phyloP scores from a whole-genome alignment of 2,888 invertebrate genomes.

The Bhutanitis thaidina region DNA sequence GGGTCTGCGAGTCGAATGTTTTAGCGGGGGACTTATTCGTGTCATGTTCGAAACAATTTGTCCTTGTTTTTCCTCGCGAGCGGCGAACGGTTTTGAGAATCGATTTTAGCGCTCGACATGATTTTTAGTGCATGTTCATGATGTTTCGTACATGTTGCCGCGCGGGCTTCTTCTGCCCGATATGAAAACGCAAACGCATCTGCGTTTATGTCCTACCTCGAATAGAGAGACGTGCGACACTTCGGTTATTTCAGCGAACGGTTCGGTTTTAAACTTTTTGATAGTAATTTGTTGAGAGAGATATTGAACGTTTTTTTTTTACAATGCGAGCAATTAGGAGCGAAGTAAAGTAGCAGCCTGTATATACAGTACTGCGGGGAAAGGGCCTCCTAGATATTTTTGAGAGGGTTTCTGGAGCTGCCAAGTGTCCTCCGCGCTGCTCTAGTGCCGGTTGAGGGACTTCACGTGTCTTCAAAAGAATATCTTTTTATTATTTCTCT shows the following conservation, averaged over 20 bases:
- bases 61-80: slow-evolving; percentile 39
- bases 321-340: too few species aligned
- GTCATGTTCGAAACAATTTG: slow-evolving; percentile 36
- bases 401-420: too few species aligned
- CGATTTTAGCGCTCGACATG: slow-evolving; percentile 25
- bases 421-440: too few species aligned
- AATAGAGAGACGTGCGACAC: background rate
- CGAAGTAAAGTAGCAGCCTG: too few species aligned
- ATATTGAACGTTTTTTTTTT: too few species aligned
- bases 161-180: slow-evolving; percentile 14
- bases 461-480: too few species aligned
- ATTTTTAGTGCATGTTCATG: slow-evolving; percentile 7
- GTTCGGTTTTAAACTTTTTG: background rate
- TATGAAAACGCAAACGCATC: background rate
- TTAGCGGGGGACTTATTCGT: slow-evolving; percentile 31
- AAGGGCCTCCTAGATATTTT: too few species aligned
- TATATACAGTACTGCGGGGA: too few species aligned
- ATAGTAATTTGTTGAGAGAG: too few species aligned
- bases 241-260: background rate
- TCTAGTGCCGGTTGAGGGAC: too few species aligned
- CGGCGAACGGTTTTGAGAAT: slow-evolving; percentile 39
- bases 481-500: too few species aligned
- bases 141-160: slow-evolving; percentile 12
- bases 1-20: slow-evolving; percentile 28
- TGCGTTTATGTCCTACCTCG: background rate